Evolutionary conservation across 2,888 invertebrate genomes (phyloP).

Genomic region (Hylaea fasciaria): DNA sequence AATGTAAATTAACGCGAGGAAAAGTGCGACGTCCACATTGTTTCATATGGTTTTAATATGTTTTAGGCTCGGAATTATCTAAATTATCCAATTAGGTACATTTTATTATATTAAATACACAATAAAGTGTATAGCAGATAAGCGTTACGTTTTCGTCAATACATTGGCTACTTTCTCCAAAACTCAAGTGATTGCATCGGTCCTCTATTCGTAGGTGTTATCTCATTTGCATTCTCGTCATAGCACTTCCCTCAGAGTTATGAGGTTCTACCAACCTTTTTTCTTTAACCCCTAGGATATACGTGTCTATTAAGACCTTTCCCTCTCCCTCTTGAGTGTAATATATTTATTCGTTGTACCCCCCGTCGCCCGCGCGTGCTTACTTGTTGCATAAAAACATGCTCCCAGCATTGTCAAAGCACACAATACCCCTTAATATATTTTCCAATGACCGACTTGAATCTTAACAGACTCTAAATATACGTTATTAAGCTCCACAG

Average conservation of each 20-base stretch:
- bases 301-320: too few species aligned
- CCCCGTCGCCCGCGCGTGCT: slow-evolving; percentile 51
- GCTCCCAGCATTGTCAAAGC: slow-evolving; percentile 8
- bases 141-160: slow-evolving; percentile 7
- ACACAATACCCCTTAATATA: slow-evolving; percentile 7
- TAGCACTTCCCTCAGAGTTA: slow-evolving; percentile 39
- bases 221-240: slow-evolving; percentile 56
- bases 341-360: neutral
- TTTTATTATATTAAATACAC: neutral
- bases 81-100: too few species aligned
- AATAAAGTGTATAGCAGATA: too few species aligned
- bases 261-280: slow-evolving; percentile 20
- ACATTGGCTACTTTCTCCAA: slow-evolving; percentile 50
- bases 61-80: neutral
- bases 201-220: slow-evolving; percentile 45
- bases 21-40: neutral
- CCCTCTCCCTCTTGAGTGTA: too few species aligned
- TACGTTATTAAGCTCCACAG: neutral
- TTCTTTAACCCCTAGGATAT: slow-evolving; percentile 17
- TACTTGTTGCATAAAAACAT: slow-evolving; percentile 51
- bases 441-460: neutral
- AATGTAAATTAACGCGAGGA: neutral
- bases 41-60: neutral
- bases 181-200: slow-evolving; percentile 43
- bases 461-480: slow-evolving; percentile 15